These are phyloP conservation scores for Ficedula albicollis DNA, from an alignment of 2,797 vertebrate genomes.

Conservation along the genomic window DNA sequence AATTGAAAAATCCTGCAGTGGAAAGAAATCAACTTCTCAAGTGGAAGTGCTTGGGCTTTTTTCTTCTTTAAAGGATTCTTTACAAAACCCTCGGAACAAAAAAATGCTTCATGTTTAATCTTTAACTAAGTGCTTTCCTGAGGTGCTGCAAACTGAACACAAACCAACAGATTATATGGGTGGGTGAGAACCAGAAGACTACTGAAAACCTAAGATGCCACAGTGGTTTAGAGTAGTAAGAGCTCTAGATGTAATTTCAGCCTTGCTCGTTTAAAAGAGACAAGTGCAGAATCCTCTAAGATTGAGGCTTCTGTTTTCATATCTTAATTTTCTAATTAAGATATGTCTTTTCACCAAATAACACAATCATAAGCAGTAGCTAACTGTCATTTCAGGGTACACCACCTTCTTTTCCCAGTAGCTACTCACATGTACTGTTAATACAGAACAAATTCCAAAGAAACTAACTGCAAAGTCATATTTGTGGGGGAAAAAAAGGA, in stretches of 20 bases:
- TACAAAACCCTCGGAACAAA: neutral
- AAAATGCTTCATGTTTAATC: neutral
- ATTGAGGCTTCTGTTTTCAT: neutral
- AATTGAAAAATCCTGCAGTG: neutral
- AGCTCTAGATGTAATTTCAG: neutral
- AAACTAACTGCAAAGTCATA: neutral
- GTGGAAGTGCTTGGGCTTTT: neutral
- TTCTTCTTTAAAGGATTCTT: slow-evolving; percentile 1
- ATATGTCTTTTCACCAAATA: neutral
- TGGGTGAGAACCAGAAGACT: neutral
- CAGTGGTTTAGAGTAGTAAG: neutral
- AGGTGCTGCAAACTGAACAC: neutral
- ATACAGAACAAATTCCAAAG: neutral
- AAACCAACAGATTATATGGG: slow-evolving; percentile 2
- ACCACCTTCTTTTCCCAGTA: neutral
- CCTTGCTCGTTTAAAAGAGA: neutral
- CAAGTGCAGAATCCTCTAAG: neutral
- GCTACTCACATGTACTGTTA: neutral
- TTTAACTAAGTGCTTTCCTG: slow-evolving; percentile 35
- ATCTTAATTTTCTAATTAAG: neutral
- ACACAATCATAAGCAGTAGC: neutral
- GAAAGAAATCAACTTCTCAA: neutral
- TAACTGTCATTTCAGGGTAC: neutral
- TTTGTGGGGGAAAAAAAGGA: neutral
- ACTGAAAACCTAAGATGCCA: neutral